Base-by-base conservation (phyloP, 2,888 invertebrate species). In the Elegia similella region DNA sequence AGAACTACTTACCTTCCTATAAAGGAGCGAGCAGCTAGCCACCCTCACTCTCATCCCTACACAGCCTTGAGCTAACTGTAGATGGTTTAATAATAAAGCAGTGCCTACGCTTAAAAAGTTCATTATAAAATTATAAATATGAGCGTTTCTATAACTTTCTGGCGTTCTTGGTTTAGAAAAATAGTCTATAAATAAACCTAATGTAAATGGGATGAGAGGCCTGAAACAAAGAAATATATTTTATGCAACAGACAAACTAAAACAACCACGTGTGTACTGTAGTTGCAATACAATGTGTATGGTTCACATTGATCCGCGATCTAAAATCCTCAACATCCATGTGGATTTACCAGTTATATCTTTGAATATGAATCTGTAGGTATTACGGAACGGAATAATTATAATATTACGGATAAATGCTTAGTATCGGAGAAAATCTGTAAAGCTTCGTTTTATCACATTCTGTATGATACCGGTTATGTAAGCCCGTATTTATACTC, bases 1-100 rank as follows among this genome's bases (percentile, higher is more conserved):
- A 23, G 2, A 23, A 23, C n/a, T 23, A 68, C 73, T 64, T 69
- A 96, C 96, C 93, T 97, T 97, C 89, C 96, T 93, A 76, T 96
- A 97, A 62, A 97, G 80, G n/a, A 97, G 80, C 0, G 96, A 95
- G 73, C 96, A 96, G 69, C 95, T 93, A 0, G 96, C 96, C 56
- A 97, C 93, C 68, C 97, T 86, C 56, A 96, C 91, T 75, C 95
- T 87, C 96, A 96, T 96, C 52, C 97, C 97, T 48, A 96, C 92
- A 64, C 94, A 92, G 66, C 92, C 86, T 70, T 92, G 92, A 34
- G 91, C 88, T 63, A 94, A 76, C 57, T 80, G 83, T 16, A 87
- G 68, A 67, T 94, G 95, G 78, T 97, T 97, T 67, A 94, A 92
- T 58, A 95, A 84, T 32, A 95, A 64, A 15, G 94, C 87, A 54